Evolutionary conservation across 2,888 invertebrate genomes (phyloP).

Genomic region (Agrochola macilenta): DNA sequence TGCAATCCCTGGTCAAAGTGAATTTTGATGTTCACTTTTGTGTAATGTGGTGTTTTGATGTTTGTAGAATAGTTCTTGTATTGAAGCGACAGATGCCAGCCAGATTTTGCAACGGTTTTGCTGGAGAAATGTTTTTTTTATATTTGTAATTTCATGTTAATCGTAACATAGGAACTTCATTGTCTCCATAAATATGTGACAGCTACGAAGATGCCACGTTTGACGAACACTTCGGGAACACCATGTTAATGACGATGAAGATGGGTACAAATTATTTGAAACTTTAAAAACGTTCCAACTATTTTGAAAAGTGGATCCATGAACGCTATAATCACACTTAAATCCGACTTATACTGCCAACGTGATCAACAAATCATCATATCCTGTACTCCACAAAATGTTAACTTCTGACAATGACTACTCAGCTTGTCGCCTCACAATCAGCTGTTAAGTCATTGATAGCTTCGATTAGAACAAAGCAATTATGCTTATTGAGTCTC

Average conservation of each 20-base stretch:
- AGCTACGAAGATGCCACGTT: neutral
- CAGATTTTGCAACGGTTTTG: neutral
- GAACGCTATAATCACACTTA: neutral
- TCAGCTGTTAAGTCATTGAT: slow-evolving; percentile 22
- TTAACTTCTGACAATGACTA: neutral
- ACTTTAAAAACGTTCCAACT: neutral
- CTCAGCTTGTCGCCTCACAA: neutral
- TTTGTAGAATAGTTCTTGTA: neutral
- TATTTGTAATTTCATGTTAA: neutral
- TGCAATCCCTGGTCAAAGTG: slow-evolving; percentile 57
- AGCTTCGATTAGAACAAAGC: slow-evolving; percentile 27
- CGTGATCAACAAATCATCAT: neutral
- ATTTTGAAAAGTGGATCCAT: neutral
- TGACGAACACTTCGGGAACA: neutral
- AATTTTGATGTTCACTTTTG: slow-evolving; percentile 65
- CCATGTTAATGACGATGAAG: neutral
- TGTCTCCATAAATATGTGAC: neutral
- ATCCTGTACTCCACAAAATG: neutral
- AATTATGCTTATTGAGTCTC: slow-evolving; percentile 35
- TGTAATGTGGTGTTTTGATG: slow-evolving; percentile 38
- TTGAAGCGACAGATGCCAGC: slow-evolving; percentile 7
- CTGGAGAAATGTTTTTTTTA: neutral
- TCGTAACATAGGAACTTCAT: neutral
- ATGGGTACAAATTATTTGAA: neutral
- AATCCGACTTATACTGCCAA: neutral